Conservation (phyloP, 2,888 invertebrate species). For the Matsumyia berberina region DNA sequence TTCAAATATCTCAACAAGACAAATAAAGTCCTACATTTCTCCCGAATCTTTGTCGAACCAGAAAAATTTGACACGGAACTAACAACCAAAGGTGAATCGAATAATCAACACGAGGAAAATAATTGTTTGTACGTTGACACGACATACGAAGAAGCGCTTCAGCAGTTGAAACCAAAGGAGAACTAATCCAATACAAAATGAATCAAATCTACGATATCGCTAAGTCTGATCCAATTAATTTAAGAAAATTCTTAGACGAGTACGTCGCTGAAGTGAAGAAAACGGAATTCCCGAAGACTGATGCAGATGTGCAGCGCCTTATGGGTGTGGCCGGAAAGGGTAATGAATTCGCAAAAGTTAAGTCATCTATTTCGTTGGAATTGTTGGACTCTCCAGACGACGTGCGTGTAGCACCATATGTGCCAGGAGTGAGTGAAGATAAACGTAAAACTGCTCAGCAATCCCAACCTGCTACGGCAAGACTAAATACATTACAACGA, state of each 20-base stretch:
- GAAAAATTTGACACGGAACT: slow-evolving; percentile 64
- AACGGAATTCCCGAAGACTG: slow-evolving; percentile 69
- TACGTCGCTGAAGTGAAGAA: slow-evolving; percentile 72
- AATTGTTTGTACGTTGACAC: slow-evolving; percentile 78
- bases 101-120: slow-evolving; percentile 47
- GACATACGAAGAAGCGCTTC: slow-evolving; percentile 82
- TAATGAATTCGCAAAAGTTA: slow-evolving; percentile 69
- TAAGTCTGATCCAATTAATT: slow-evolving; percentile 77
- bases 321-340: slow-evolving; percentile 71
- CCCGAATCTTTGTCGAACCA: slow-evolving; percentile 87
- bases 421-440: slow-evolving; percentile 75
- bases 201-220: slow-evolving; percentile 78
- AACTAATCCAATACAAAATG: slow-evolving; percentile 77
- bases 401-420: slow-evolving; percentile 75
- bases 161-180: slow-evolving; percentile 64
- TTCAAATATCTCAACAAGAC: slow-evolving; percentile 88
- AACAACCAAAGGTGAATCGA: not conserved
- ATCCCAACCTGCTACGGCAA: slow-evolving; percentile 58
- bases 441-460: slow-evolving; percentile 57
- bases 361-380: slow-evolving; percentile 77
- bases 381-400: slow-evolving; percentile 77
- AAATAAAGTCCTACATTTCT: slow-evolving; percentile 88
- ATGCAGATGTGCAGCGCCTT: slow-evolving; percentile 68
- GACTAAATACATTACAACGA: slow-evolving; percentile 73
- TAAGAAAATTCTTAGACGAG: slow-evolving; percentile 78